These are phyloP conservation scores for Discoglossus pictus DNA, from an alignment of 2,797 vertebrate genomes.

Conservation along the genomic window DNA sequence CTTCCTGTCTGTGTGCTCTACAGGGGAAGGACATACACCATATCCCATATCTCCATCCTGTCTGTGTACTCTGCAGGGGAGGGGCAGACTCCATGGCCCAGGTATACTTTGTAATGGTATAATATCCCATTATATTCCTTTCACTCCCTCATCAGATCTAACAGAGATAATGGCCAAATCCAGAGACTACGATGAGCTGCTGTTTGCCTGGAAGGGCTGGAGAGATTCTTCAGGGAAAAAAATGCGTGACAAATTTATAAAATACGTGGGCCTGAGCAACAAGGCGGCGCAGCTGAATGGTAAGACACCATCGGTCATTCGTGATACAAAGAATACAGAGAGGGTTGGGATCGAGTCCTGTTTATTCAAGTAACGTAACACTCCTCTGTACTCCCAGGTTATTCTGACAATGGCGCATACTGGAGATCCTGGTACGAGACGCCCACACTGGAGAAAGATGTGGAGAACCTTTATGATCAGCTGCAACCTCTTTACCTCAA, in stretches of 20 bases:
- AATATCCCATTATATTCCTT: not conserved
- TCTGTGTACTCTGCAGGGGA: too few relatives aligned
- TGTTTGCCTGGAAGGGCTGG: conserved; percentile 94
- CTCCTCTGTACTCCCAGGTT: conserved; percentile 66
- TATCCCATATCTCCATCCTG: too few relatives aligned
- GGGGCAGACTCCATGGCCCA: too few relatives aligned
- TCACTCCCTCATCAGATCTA: conserved; percentile 75
- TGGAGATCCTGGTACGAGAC: conserved; percentile 93
- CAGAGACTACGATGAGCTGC: conserved; percentile 82
- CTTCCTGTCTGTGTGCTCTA: too few relatives aligned
- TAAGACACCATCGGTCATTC: too few relatives aligned
- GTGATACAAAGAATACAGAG: too few relatives aligned
- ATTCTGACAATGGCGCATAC: conserved; percentile 83
- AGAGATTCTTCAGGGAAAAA: conserved; percentile 82
- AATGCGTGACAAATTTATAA: conserved; percentile 76
- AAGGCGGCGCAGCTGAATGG: conserved; percentile 87
- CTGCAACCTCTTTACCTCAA: conserved; percentile 91
- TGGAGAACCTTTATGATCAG: conserved; percentile 86
- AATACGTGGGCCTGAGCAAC: conserved; percentile 91
- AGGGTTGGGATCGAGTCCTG: too few relatives aligned
- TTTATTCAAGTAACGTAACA: too few relatives aligned
- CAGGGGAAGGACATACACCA: too few relatives aligned
- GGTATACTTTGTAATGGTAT: too few relatives aligned
- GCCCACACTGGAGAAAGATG: conserved; percentile 82
- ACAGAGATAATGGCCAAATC: conserved; percentile 86